Evolutionary conservation across 1,140 invertebrate genomes (phyloP).

Genomic region (Heterodera schachtii): DNA sequence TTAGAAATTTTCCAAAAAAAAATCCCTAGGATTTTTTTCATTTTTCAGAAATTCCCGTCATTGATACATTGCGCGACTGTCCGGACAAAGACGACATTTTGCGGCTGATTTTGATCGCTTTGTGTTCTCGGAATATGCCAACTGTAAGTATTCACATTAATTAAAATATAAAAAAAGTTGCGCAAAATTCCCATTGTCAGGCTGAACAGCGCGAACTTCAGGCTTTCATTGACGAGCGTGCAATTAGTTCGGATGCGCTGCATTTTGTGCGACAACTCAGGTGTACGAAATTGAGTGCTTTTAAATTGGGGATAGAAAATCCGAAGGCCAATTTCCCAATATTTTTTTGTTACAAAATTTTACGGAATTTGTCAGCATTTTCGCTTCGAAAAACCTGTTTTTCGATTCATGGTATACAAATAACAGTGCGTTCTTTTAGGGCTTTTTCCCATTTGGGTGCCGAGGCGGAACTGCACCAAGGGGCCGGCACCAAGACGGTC

Average conservation of each 20-base stretch:
- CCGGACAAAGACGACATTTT: conserved; percentile 84
- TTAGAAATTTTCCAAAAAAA: background rate
- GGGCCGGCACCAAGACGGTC: conserved; percentile 92
- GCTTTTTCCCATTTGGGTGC: conserved; percentile 80
- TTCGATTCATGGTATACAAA: background rate
- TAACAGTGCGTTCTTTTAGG: conserved; percentile 65
- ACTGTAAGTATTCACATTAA: conserved; percentile 24
- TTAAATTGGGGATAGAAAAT: conserved; percentile 8
- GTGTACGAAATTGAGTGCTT: conserved; percentile 16
- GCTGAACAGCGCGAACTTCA: conserved; percentile 43
- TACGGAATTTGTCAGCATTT: background rate
- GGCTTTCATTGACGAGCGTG: conserved; percentile 44
- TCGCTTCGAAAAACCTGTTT: no score
- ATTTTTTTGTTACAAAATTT: conserved; percentile 2
- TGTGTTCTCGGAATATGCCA: conserved; percentile 77
- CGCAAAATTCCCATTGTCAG: conserved; percentile 27
- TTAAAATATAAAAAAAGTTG: background rate
- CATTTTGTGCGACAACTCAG: conserved; percentile 58
- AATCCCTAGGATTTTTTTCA: background rate
- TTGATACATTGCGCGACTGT: conserved; percentile 37
- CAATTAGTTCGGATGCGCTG: conserved; percentile 49
- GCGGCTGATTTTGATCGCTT: conserved; percentile 88
- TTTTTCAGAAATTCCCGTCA: conserved; percentile 36
- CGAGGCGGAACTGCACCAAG: conserved; percentile 70
- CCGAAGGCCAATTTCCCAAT: background rate